Evolutionary conservation across 2,888 invertebrate species (phyloP).

Genomic region (Standfussiana lucernea): DNA sequence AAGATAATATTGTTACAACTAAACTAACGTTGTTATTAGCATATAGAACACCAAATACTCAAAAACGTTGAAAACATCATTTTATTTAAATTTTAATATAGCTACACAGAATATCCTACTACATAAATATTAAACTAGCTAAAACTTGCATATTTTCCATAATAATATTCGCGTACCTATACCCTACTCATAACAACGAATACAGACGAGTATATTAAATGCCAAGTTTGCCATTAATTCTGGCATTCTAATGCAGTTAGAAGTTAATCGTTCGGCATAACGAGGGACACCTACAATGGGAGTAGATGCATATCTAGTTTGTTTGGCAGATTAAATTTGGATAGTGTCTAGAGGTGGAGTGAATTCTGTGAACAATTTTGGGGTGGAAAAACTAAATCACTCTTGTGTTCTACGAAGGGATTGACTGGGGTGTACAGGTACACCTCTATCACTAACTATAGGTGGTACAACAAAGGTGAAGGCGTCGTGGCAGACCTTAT

Average conservation of each 20-base stretch:
- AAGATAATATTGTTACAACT: not conserved
- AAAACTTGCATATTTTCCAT: not conserved
- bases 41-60: not conserved
- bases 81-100: not conserved
- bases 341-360: not conserved
- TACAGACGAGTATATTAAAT: constrained; percentile 28
- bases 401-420: no score
- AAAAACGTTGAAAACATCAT: not conserved
- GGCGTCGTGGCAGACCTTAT: not conserved
- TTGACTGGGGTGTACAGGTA: not conserved
- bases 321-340: constrained; percentile 28
- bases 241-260: constrained; percentile 48
- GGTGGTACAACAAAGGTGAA: not conserved
- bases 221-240: constrained; percentile 52
- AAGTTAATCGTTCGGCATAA: constrained; percentile 50
- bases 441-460: not conserved
- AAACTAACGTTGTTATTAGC: not conserved
- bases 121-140: not conserved
- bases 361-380: not conserved
- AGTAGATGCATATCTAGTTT: constrained; percentile 28
- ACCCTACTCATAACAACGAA: constrained; percentile 17
- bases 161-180: constrained; percentile 3
- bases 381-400: not conserved
- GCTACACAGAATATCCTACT: not conserved
- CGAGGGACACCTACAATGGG: constrained; percentile 31